phyloP scores from a whole-genome alignment of 1,140 invertebrate species.

The Scaptomyza graminum region DNA sequence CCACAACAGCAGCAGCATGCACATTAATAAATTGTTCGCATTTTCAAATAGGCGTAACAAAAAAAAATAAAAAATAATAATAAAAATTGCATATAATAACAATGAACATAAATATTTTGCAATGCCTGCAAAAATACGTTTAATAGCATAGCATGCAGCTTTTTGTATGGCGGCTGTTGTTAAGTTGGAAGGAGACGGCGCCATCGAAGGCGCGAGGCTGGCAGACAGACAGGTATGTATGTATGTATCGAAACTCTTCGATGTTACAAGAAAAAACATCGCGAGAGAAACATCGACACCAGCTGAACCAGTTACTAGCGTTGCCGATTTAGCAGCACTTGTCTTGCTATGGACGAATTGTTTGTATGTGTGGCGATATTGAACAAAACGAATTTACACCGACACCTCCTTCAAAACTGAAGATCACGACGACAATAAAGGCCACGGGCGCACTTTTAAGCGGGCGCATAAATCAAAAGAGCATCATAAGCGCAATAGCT shows the following conservation, averaged over 20 bases:
- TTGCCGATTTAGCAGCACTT: constrained; percentile 28
- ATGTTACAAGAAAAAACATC: constrained; percentile 2
- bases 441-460: constrained; percentile 40
- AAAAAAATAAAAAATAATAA: constrained; percentile 27
- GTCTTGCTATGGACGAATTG: constrained; percentile 13
- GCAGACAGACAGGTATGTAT: constrained; percentile 20
- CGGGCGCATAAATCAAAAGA: constrained; percentile 62
- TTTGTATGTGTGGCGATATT: constrained; percentile 10
- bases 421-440: constrained; percentile 39
- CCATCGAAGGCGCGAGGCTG: constrained; percentile 10
- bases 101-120: constrained; percentile 77
- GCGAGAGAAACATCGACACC: constrained; percentile 22
- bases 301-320: constrained; percentile 50
- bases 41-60: constrained; percentile 62
- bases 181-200: too few species aligned
- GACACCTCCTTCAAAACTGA: constrained; percentile 42
- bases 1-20: constrained; percentile 4
- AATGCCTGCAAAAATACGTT: constrained; percentile 55
- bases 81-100: constrained; percentile 61
- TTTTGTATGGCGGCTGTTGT: constrained; percentile 15
- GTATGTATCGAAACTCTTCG: constrained; percentile 36
- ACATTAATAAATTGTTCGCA: constrained; percentile 79
- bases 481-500: constrained; percentile 27
- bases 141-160: constrained; percentile 69
- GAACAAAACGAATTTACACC: constrained; percentile 42